Evolutionary conservation across 2,888 invertebrate genomes (phyloP).

Genomic region (Blera fallax): DNA sequence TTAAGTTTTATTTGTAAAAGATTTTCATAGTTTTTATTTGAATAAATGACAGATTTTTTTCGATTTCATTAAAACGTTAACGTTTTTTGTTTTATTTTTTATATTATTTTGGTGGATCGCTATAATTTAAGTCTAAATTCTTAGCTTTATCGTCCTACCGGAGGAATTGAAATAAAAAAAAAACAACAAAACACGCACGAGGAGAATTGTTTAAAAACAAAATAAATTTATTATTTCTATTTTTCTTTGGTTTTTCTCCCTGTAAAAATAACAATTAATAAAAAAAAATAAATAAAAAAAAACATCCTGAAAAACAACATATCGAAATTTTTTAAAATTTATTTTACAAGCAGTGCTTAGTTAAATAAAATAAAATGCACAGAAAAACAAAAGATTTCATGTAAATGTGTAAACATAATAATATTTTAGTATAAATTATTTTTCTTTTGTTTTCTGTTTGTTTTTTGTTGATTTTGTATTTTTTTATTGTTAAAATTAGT

Average conservation of each 20-base stretch:
- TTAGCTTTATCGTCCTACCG: constrained; percentile 38
- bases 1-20: constrained; percentile 56
- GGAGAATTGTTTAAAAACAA: constrained; percentile 53
- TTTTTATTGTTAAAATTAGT: constrained; percentile 17
- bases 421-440: constrained; percentile 37
- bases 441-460: neutral
- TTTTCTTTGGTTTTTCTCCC: constrained; percentile 54
- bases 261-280: constrained; percentile 28
- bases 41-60: constrained; percentile 67
- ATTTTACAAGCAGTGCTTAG: constrained; percentile 45
- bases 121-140: too few species aligned
- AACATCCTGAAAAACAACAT: constrained; percentile 49
- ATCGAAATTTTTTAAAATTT: constrained; percentile 55
- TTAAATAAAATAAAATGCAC: constrained; percentile 38
- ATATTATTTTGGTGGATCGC: neutral
- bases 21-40: constrained; percentile 54
- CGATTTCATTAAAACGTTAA: constrained; percentile 49
- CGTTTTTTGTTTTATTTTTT: constrained; percentile 26
- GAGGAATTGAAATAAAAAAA: constrained; percentile 63
- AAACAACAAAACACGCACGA: constrained; percentile 65
- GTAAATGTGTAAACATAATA: neutral
- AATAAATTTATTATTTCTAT: neutral
- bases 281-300: constrained; percentile 10
- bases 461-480: neutral
- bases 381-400: neutral